Evolutionary conservation across 1,140 invertebrate genomes (phyloP).

Genomic region (Aleiodes sp.): DNA sequence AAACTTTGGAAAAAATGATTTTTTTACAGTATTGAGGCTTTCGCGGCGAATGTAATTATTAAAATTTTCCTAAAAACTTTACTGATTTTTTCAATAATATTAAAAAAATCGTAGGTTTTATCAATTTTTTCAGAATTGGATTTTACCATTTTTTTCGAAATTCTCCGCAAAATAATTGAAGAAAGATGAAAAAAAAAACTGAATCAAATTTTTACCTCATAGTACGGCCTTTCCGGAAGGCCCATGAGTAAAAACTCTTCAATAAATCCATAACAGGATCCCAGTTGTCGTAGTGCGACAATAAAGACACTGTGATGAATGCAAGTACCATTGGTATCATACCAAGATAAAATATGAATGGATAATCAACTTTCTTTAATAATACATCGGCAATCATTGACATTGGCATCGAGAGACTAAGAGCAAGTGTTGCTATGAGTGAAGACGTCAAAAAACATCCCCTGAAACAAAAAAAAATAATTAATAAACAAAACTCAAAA

Average conservation of each 20-base stretch:
- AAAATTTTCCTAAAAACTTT: too few relatives aligned
- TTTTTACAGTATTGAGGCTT: background rate
- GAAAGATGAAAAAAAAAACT: slow-evolving; percentile 27
- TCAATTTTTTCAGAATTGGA: too few relatives aligned
- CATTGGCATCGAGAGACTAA: slow-evolving; percentile 86
- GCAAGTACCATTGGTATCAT: slow-evolving; percentile 81
- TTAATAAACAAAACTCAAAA: slow-evolving; percentile 37
- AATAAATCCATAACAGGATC: slow-evolving; percentile 79
- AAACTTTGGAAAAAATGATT: slow-evolving; percentile 2
- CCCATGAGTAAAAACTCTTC: slow-evolving; percentile 70
- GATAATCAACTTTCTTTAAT: slow-evolving; percentile 78
- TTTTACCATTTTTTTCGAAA: too few relatives aligned
- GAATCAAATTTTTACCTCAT: slow-evolving; percentile 59
- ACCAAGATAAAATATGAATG: slow-evolving; percentile 82
- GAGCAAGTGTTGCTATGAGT: slow-evolving; percentile 82
- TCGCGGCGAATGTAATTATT: too few relatives aligned
- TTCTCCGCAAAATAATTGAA: too few relatives aligned
- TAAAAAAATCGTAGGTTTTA: too few relatives aligned
- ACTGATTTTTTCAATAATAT: too few relatives aligned
- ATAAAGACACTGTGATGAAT: slow-evolving; percentile 78
- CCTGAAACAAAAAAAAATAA: slow-evolving; percentile 66
- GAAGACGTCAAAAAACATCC: slow-evolving; percentile 91
- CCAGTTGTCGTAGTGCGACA: slow-evolving; percentile 86
- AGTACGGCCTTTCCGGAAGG: slow-evolving; percentile 64
- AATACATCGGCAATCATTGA: slow-evolving; percentile 84